Evolutionary conservation across 92 coral and sea anemone genomes (phyloP), one percentile per base, ranked within the genome.

Genomic region (Pocillopora grandis): DNA sequence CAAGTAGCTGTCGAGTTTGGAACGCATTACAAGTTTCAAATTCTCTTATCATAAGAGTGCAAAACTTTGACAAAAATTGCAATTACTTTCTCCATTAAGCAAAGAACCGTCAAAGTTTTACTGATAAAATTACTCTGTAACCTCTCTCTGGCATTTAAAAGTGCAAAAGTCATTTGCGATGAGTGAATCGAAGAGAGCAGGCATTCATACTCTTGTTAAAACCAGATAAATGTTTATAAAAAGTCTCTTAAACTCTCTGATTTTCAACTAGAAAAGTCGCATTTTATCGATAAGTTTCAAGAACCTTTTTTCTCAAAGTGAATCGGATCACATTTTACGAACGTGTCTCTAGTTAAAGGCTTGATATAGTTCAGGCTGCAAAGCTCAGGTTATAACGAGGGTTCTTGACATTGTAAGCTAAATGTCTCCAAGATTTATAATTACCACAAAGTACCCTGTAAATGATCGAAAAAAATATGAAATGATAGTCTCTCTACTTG

Each of bases 81-180:
- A 12, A 72, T 72, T 48, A 17, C 55, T 70, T 70, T 70, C 75
- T 33, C n/a, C 56, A 70, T 70, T 35, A 33, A 70, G 55, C 12
- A 23, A 5, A 35, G 12, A 42, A 15, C 56, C 20, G 9, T 70
- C 75, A 37, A 36, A 49, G 5, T 3, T 70, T 17, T 14, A 35
- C 75, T 70, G 75, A 70, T 70, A 70, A 67, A 12, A 15, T 35
- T 16, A 12, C 42, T 35, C 9, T 70, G 19, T 12, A 2, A 11
- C 55, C 19, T 70, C 56, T 70, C 57, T 33, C 9, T 12, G 75
- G 33, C 55, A 37, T 70, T 70, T 70, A 16, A 18, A 70, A 33
- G 75, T 37, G 21, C 75, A 70, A 35, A 70, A 70, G 75, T 70
- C 42, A 70, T 70, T 35, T 12, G 75, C 75, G 56, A 35, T 70